These are phyloP conservation scores for Papilio dardanus DNA, from an alignment of 1,140 invertebrate species.

Conservation along the genomic window DNA sequence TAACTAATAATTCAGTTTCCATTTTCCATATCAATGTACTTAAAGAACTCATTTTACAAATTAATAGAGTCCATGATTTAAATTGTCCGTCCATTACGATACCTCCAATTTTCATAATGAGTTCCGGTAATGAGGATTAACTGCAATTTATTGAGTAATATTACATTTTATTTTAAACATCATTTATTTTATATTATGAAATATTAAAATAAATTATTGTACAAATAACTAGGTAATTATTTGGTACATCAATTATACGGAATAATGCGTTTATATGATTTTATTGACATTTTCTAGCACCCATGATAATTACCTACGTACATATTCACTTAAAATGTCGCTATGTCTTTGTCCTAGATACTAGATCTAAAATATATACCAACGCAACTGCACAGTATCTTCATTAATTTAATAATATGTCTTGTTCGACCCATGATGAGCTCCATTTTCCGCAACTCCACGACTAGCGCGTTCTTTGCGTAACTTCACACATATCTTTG, in stretches of 20 bases:
- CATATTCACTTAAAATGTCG: too few relatives aligned
- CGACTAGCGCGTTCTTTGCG: too few relatives aligned
- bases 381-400: not conserved
- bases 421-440: too few relatives aligned
- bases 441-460: too few relatives aligned
- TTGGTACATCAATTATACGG: not conserved
- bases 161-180: conserved; percentile 27
- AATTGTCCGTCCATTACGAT: conserved; percentile 45
- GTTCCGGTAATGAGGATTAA: conserved; percentile 42
- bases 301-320: not conserved
- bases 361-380: too few relatives aligned
- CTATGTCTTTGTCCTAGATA: too few relatives aligned
- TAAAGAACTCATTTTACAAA: conserved; percentile 44
- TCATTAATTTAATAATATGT: too few relatives aligned
- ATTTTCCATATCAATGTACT: conserved; percentile 12
- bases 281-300: conserved; percentile 30
- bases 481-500: too few relatives aligned
- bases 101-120: conserved; percentile 52
- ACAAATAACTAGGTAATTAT: not conserved
- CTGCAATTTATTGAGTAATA: conserved; percentile 37
- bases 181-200: not conserved
- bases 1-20: not conserved
- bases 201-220: not conserved
- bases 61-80: conserved; percentile 47
- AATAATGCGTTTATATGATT: not conserved